Percentiles rank a stretch among this genome's conserved stretches.
phyloP scores from a whole-genome alignment of 1,140 invertebrate genomes.

The Solen grandis region DNA sequence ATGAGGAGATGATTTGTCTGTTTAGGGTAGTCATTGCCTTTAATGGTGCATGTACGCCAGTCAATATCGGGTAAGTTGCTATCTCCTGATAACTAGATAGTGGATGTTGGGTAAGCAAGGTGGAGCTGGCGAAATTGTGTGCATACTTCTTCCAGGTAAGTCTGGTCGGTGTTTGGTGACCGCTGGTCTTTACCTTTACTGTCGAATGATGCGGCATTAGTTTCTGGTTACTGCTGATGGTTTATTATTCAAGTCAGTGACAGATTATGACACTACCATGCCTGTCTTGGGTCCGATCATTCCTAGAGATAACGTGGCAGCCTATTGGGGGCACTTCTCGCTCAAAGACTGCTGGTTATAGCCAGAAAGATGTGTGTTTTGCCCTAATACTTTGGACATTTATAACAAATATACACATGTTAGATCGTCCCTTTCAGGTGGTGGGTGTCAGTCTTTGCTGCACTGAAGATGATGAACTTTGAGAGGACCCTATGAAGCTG shows the following conservation, averaged over 20 bases:
- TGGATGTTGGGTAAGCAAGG: background rate
- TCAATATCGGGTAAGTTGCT: too few relatives aligned
- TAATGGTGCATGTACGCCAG: too few relatives aligned
- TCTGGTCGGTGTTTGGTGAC: background rate
- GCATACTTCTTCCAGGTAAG: background rate
- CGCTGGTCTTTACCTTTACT: background rate
- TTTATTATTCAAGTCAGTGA: too few relatives aligned
- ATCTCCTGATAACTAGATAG: background rate
- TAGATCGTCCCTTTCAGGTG: too few relatives aligned
- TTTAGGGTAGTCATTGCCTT: conserved; percentile 5
- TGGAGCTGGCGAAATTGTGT: background rate
- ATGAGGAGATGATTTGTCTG: conserved; percentile 11
- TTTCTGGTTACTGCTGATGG: background rate
- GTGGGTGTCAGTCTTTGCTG: background rate
- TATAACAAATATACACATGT: background rate
- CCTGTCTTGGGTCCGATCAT: too few relatives aligned
- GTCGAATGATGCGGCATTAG: background rate
- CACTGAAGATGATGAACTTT: background rate
- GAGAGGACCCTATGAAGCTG: background rate
- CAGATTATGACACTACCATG: too few relatives aligned
- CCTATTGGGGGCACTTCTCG: too few relatives aligned
- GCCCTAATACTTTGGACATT: background rate
- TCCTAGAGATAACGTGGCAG: too few relatives aligned
- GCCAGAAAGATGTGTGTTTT: background rate
- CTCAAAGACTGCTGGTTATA: background rate